phyloP scores from a whole-genome alignment of 2,113 vertebrate genomes.

The Chaetura pelagica region DNA sequence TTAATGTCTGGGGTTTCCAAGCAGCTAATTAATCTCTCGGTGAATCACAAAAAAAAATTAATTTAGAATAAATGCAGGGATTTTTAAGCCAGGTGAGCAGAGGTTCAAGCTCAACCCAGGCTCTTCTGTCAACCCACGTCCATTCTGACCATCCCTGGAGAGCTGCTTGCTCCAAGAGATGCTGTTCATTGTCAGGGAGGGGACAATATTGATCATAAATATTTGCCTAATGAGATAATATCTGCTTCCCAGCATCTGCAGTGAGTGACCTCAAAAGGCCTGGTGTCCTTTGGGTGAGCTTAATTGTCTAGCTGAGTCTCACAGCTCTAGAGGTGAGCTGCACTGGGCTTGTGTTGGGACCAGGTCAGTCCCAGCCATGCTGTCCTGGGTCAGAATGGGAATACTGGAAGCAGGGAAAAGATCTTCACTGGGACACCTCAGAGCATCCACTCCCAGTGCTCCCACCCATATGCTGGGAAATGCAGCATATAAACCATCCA shows the following conservation, averaged over 20 bases:
- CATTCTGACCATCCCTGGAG: not conserved
- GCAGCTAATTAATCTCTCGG: constrained; percentile 59
- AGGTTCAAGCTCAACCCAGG: not conserved
- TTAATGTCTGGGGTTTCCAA: constrained; percentile 41
- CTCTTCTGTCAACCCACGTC: not conserved
- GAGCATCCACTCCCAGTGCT: not conserved
- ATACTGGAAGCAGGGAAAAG: not conserved
- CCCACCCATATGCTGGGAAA: not conserved
- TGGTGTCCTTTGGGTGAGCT: constrained; percentile 24
- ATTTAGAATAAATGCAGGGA: not conserved
- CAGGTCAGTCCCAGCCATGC: not conserved
- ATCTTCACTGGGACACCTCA: not conserved
- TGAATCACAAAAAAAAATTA: not conserved
- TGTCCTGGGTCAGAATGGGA: not conserved
- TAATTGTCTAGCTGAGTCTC: not conserved
- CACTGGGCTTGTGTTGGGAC: not conserved
- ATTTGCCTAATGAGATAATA: constrained; percentile 52
- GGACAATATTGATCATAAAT: constrained; percentile 52
- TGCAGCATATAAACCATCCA: not conserved
- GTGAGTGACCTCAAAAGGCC: constrained; percentile 8
- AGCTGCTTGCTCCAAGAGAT: not conserved
- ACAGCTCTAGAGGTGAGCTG: not conserved
- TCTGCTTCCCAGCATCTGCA: constrained; percentile 16
- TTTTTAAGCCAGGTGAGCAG: constrained; percentile 33
- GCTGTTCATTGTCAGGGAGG: not conserved